A percentile compares a stretch with the other conserved stretches of the same genome.
These are phyloP conservation scores for Epistrophe grossulariae DNA, from an alignment of 2,888 invertebrate genomes.

Conservation along the genomic window DNA sequence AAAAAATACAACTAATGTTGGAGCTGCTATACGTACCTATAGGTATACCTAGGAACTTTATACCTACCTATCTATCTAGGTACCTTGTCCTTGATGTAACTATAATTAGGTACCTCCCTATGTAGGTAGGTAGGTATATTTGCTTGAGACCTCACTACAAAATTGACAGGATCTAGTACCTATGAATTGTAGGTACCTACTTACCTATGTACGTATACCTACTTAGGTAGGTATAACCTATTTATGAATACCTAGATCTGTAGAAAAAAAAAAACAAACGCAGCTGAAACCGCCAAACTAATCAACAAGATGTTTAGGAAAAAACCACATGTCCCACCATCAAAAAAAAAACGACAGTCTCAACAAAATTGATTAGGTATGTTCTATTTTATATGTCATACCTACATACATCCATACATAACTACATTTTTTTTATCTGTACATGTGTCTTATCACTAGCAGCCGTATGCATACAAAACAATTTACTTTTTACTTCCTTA, in stretches of 20 bases:
- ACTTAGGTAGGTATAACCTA: background rate
- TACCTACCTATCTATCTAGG: too few species aligned
- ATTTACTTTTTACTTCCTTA: slow-evolving; percentile 39
- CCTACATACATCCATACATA: background rate
- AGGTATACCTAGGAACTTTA: too few species aligned
- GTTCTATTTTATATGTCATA: slow-evolving; percentile 18
- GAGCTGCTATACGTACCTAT: too few species aligned
- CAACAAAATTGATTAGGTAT: slow-evolving; percentile 34
- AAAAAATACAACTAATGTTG: too few species aligned
- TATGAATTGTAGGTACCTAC: too few species aligned
- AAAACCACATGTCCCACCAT: slow-evolving; percentile 29
- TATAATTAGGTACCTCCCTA: too few species aligned
- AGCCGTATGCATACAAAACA: slow-evolving; percentile 28
- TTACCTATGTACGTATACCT: background rate
- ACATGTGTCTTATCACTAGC: slow-evolving; percentile 49
- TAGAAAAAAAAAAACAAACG: slow-evolving; percentile 2
- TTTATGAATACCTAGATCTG: background rate
- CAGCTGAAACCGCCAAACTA: slow-evolving; percentile 8
- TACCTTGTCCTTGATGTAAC: too few species aligned
- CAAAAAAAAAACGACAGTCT: background rate
- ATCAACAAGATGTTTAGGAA: slow-evolving; percentile 14
- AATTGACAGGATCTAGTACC: too few species aligned
- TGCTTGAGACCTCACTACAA: too few species aligned
- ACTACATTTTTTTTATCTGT: background rate
- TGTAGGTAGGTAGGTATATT: too few species aligned